Base-by-base conservation (phyloP, 2,888 invertebrate species). In the Brenthis daphne region DNA sequence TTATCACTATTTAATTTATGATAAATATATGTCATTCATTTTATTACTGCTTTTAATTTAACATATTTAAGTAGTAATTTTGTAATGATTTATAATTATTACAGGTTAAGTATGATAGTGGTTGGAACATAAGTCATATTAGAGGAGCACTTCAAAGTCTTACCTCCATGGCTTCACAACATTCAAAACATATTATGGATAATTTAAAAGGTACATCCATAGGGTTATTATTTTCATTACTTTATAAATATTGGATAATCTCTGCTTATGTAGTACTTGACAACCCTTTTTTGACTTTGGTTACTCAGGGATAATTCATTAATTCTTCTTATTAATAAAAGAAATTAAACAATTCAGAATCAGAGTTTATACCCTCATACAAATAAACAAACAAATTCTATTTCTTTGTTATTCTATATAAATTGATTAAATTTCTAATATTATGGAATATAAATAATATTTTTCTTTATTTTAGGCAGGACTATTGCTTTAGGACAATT, bases 71-170 rank as follows among this genome's bases (percentile, higher is more conserved):
- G 20, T 20, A 20, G 2, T 55, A 16, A 6, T 47, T 24, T 43
- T n/a, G 13, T 1, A 55, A 55, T 64, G 20, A 20, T 11, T 51
- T 29, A n/a, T 3, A 2, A 14, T 11, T 43, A 58, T 56, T 82
- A 72, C 69, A 93, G 93, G 88, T 93, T 8, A 93, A 92, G 80
- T 97, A 97, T 94, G 97, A 97, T 77, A 96, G 96, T 79, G 97
- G 97, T 12, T 97, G 97, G 97, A 97, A 97, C 80, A 95, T 96
- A 68, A 96, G 96, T 77, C 98, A 98, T 82, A 98, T 97, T 79
- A 94, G 97, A 77, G 98, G 98, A n/a, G 98, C 98, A 79, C 90
- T 99, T 4, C 95, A 96, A 79, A 97, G 98, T 73, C 95, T 99
- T 56, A 95, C 95, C 73, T 94, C 96, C 1, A 87, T 98, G 57